A percentile compares a stretch with the other conserved stretches of the same genome.
Conservation (phyloP, 2,797 vertebrate genomes). For the Fringilla coelebs region DNA sequence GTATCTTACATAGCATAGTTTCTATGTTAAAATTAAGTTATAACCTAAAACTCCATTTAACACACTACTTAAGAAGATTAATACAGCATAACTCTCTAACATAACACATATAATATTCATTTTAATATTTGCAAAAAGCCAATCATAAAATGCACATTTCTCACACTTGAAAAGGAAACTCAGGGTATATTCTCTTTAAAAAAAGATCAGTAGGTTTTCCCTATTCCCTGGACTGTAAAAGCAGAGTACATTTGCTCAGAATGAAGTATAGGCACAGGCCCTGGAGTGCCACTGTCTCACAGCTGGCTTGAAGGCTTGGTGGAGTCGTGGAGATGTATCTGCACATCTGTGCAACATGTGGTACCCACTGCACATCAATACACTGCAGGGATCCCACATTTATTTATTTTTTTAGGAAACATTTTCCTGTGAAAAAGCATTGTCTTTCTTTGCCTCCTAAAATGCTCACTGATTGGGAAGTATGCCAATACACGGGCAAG, state of each 20-base stretch:
- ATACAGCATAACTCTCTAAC: too few relatives aligned
- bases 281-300: neutral
- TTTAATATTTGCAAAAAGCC: too few relatives aligned
- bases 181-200: neutral
- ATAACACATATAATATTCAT: too few relatives aligned
- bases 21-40: too few relatives aligned
- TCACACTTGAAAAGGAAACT: neutral
- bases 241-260: neutral
- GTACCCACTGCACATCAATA: neutral
- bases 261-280: neutral
- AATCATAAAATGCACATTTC: too few relatives aligned
- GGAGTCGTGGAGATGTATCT: neutral
- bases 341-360: neutral
- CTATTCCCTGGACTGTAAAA: neutral
- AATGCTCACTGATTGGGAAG: neutral
- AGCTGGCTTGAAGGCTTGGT: neutral
- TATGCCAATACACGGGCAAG: rapidly evolving
- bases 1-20: too few relatives aligned
- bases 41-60: too few relatives aligned
- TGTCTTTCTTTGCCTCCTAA: neutral
- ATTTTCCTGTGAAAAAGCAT: neutral
- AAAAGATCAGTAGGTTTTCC: neutral
- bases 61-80: too few relatives aligned
- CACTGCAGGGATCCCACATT: neutral
- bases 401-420: neutral